These are phyloP conservation scores for Brenthis ino DNA, from an alignment of 2,888 invertebrate species.

Conservation along the genomic window DNA sequence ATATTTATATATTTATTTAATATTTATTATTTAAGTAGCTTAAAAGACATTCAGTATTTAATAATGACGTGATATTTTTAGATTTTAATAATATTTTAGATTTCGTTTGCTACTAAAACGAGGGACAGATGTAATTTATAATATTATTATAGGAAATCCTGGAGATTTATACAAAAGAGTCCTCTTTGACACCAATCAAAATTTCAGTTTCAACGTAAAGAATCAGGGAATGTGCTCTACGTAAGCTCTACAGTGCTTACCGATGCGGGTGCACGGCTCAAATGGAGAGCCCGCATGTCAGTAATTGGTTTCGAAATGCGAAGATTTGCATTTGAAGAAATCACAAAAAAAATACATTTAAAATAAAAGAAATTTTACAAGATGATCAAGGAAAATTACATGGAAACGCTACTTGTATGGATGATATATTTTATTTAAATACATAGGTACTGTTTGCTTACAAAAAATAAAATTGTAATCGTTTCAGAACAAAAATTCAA, in stretches of 20 bases:
- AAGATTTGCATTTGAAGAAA: conserved; percentile 27
- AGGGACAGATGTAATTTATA: no score
- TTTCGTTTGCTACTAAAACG: no score
- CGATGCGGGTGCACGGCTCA: conserved; percentile 26
- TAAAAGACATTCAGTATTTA: no score
- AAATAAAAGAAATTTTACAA: conserved; percentile 3
- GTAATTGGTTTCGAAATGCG: conserved; percentile 30
- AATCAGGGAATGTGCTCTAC: conserved; percentile 29
- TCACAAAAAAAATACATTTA: conserved; percentile 15
- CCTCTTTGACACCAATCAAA: conserved; percentile 6
- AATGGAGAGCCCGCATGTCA: conserved; percentile 22
- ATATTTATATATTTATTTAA: no score
- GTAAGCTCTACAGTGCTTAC: conserved; percentile 18
- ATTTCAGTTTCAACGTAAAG: conserved; percentile 1
- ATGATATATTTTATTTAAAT: no score
- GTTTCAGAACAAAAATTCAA: no score
- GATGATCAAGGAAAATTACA: not conserved
- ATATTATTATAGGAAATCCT: not conserved
- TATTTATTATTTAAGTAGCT: no score
- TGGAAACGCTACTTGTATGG: no score
- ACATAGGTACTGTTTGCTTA: no score
- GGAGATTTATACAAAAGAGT: not conserved
- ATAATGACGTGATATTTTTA: no score
- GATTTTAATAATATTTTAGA: no score
- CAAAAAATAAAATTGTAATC: no score